phyloP scores from a whole-genome alignment of 2,797 vertebrate species.

The Kryptopterus vitreolus region DNA sequence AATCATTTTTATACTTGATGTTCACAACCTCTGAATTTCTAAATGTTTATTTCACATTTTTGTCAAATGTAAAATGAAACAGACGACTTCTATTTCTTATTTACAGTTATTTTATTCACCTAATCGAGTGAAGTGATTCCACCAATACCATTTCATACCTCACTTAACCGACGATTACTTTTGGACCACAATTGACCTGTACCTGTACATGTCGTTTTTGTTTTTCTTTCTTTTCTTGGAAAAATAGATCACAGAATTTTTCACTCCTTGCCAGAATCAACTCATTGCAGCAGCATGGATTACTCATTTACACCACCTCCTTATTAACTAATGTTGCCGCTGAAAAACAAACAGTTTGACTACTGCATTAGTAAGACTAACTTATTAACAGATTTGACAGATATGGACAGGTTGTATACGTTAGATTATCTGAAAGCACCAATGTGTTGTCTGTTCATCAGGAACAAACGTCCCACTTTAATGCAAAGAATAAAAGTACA shows the following conservation, averaged over 20 bases:
- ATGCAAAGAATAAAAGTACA: background rate
- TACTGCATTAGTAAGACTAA: background rate
- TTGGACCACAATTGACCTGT: background rate
- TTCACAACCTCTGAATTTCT: background rate
- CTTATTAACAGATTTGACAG: background rate
- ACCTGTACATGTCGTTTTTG: background rate
- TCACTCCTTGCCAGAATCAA: background rate
- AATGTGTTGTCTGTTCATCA: background rate
- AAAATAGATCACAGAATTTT: background rate
- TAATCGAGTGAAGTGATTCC: background rate
- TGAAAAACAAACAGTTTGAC: background rate
- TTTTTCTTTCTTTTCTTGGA: background rate
- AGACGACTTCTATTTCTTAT: background rate
- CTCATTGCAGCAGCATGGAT: background rate
- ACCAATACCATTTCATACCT: background rate
- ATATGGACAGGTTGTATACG: background rate
- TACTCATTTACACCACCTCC: background rate
- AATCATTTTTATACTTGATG: too few species aligned
- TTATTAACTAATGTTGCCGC: background rate
- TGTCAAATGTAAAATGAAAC: background rate
- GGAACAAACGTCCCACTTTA: background rate
- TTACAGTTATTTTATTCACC: background rate
- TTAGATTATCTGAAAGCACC: background rate
- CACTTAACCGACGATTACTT: background rate
- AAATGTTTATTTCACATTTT: background rate